Conservation (phyloP, 2,113 vertebrate genomes). For the Tamias sibiricus region DNA sequence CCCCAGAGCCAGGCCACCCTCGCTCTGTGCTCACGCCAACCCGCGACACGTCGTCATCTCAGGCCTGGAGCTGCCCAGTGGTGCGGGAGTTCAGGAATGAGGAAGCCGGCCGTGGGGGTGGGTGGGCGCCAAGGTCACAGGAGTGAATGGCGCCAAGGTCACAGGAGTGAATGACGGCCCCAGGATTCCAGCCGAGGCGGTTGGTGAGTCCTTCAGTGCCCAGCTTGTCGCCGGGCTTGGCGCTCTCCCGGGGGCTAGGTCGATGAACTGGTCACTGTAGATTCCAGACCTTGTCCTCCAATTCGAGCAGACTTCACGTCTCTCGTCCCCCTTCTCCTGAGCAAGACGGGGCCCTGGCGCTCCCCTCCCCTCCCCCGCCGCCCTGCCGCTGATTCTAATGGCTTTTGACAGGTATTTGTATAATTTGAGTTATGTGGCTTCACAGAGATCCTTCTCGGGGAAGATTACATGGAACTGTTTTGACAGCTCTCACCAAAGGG, state of each 20-base stretch:
- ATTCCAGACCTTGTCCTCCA: background rate
- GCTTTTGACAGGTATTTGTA: constrained; percentile 86
- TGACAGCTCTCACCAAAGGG: constrained; percentile 87
- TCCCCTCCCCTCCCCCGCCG: background rate
- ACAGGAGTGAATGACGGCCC: accelerated
- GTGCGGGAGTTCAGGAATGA: background rate
- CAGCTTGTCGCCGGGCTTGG: accelerated
- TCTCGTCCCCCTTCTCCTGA: too few species aligned
- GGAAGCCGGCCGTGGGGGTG: accelerated
- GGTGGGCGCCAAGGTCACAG: background rate
- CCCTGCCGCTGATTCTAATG: constrained; percentile 77
- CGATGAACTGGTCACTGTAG: background rate
- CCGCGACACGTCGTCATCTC: too few species aligned
- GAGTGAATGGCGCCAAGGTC: background rate
- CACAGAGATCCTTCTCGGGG: constrained; percentile 81
- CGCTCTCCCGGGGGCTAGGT: background rate
- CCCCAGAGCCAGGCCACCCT: accelerated
- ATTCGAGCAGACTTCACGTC: accelerated
- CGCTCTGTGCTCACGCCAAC: too few species aligned
- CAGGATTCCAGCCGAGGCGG: background rate
- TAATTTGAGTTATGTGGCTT: constrained; percentile 85
- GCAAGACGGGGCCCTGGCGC: too few species aligned
- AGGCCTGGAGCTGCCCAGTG: background rate
- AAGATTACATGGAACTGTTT: constrained; percentile 86
- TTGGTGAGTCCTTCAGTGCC: accelerated